Evolutionary conservation across 1,140 invertebrate species (phyloP).

Genomic region (Drosophila subpulchrella): DNA sequence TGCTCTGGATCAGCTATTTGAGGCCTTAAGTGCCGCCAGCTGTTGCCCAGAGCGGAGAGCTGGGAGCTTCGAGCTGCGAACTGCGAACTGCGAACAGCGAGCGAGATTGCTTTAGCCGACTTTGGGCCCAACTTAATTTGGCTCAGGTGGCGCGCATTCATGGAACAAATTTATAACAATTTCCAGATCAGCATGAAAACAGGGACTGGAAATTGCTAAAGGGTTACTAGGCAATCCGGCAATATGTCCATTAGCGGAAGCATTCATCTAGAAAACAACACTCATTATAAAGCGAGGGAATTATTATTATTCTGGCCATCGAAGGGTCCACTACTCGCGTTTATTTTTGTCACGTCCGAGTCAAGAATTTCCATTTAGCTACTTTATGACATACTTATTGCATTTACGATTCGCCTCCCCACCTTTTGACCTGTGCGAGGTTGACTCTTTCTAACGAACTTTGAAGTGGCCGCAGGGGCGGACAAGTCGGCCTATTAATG

Average conservation of each 20-base stretch:
- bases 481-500: conserved; percentile 44
- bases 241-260: conserved; percentile 47
- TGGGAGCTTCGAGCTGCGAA: conserved; percentile 15
- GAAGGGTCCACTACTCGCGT: conserved; percentile 15
- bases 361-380: conserved; percentile 50
- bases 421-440: conserved; percentile 42
- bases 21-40: conserved; percentile 74
- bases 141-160: conserved; percentile 75
- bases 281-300: conserved; percentile 27
- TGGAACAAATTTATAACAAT: conserved; percentile 80
- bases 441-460: conserved; percentile 49
- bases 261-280: conserved; percentile 54
- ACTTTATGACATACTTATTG: conserved; percentile 67
- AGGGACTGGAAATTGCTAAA: conserved; percentile 34
- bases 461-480: conserved; percentile 56
- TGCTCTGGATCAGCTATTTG: conserved; percentile 60
- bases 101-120: conserved; percentile 65
- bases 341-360: conserved; percentile 72
- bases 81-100: conserved; percentile 15
- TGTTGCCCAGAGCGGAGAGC: conserved; percentile 53
- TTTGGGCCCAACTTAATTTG: conserved; percentile 75
- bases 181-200: conserved; percentile 56
- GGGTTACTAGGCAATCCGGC: conserved; percentile 46
- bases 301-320: conserved; percentile 1
- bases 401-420: conserved; percentile 60